Percentiles rank a stretch among this genome's conserved stretches.
Conservation (phyloP, 2,797 vertebrate genomes). For the Pseudochirops corinnae region DNA sequence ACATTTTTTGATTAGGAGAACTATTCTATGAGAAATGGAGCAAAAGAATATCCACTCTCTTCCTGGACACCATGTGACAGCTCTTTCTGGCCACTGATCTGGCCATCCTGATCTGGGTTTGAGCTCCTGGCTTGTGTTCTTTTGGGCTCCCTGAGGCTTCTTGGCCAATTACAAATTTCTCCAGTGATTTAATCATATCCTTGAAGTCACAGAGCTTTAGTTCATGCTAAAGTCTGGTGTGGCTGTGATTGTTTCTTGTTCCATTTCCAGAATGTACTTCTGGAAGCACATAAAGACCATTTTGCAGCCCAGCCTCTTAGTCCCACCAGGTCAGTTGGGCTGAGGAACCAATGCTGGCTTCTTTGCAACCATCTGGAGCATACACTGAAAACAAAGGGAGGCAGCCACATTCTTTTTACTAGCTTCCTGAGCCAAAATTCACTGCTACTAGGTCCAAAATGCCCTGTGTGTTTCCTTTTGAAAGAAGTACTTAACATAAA, state of each 20-base stretch:
- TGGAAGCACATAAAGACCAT: neutral
- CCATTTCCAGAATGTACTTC: slow-evolving; percentile 4
- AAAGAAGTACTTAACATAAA: neutral
- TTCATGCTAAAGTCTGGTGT: slow-evolving; percentile 5
- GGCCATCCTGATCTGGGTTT: slow-evolving; percentile 2
- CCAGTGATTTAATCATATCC: slow-evolving; percentile 29
- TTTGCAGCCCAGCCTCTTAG: neutral
- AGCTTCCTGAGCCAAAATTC: neutral
- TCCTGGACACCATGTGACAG: neutral
- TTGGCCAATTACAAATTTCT: slow-evolving; percentile 59
- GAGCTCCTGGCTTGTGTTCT: slow-evolving; percentile 5
- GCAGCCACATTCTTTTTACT: neutral
- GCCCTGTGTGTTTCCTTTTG: neutral
- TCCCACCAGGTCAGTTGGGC: neutral
- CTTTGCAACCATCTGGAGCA: neutral
- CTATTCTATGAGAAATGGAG: slow-evolving; percentile 3
- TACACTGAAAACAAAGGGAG: neutral
- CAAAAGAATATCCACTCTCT: slow-evolving; percentile 14
- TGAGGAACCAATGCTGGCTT: neutral
- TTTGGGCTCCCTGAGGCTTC: slow-evolving; percentile 23
- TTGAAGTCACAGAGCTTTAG: neutral
- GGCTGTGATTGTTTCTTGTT: slow-evolving; percentile 39
- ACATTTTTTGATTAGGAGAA: neutral
- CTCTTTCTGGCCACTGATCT: slow-evolving; percentile 3
- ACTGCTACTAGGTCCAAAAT: neutral